Conservation (phyloP, 2,888 invertebrate species). For the Ypsolopha sequella region DNA sequence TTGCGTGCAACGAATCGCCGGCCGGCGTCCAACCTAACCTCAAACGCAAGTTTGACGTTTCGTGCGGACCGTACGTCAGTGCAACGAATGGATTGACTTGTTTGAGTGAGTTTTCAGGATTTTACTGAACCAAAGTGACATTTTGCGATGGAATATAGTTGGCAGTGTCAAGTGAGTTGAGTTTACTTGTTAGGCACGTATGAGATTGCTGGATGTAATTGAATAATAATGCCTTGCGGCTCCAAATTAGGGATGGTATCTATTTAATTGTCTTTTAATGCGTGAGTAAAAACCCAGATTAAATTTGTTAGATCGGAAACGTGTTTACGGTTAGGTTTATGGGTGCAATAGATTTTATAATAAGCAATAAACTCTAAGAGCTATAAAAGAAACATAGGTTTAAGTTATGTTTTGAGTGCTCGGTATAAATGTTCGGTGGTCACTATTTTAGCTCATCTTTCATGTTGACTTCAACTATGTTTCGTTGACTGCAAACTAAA, state of each 20-base stretch:
- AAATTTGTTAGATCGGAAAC: background rate
- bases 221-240: background rate
- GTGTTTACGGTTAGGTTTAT: too few relatives aligned
- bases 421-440: too few relatives aligned
- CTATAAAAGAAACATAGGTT: too few relatives aligned
- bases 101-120: constrained; percentile 46
- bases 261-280: constrained; percentile 18
- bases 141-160: constrained; percentile 38
- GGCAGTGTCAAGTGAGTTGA: constrained; percentile 45
- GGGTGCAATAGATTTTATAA: too few relatives aligned
- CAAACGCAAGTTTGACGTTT: constrained; percentile 29
- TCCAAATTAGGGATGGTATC: background rate
- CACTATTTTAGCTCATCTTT: too few relatives aligned
- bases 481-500: too few relatives aligned
- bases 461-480: too few relatives aligned
- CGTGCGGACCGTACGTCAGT: background rate
- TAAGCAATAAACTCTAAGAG: too few relatives aligned
- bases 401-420: too few relatives aligned
- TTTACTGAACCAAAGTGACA: constrained; percentile 23
- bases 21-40: constrained; percentile 36
- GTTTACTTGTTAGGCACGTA: constrained; percentile 18
- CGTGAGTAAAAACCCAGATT: constrained; percentile 20
- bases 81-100: constrained; percentile 24
- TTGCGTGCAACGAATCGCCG: constrained; percentile 11
- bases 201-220: background rate